Evolutionary conservation across 2,888 invertebrate genomes (phyloP).

Genomic region (Nycteola revayana): DNA sequence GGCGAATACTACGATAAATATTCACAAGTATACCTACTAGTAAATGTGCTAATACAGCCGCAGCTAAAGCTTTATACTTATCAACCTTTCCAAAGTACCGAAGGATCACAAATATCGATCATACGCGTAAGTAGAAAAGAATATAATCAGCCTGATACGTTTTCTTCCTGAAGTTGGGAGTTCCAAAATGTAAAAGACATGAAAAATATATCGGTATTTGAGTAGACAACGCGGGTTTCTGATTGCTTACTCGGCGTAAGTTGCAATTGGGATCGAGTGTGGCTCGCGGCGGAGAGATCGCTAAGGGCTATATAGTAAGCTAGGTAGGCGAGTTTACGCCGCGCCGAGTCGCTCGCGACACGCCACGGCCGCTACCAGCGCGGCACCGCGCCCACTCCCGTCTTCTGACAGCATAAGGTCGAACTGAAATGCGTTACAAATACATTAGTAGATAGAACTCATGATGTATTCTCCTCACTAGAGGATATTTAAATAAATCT

Average conservation of each 20-base stretch:
- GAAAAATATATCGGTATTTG: conserved; percentile 23
- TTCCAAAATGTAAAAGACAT: conserved; percentile 19
- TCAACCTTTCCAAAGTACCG: too few relatives aligned
- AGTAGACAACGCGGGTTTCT: conserved; percentile 16
- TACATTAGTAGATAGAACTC: too few relatives aligned
- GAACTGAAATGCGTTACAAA: too few relatives aligned
- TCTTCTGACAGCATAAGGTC: conserved; percentile 97
- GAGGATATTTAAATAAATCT: too few relatives aligned
- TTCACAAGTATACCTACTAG: not conserved
- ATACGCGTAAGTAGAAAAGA: too few relatives aligned
- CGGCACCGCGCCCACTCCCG: conserved; percentile 98
- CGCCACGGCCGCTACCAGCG: conserved; percentile 97
- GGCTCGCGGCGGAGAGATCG: conserved; percentile 34
- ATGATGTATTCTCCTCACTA: too few relatives aligned
- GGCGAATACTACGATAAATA: conserved; percentile 6
- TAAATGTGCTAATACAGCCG: conserved; percentile 15
- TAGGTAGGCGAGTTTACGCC: too few relatives aligned
- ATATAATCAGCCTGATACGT: too few relatives aligned
- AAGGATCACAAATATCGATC: too few relatives aligned
- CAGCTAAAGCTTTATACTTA: not conserved
- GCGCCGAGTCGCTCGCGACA: conserved; percentile 77
- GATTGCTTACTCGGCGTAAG: conserved; percentile 23
- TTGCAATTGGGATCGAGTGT: conserved; percentile 20
- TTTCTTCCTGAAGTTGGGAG: too few relatives aligned
- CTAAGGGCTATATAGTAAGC: too few relatives aligned